Evolutionary conservation across 1,140 invertebrate species (phyloP), one percentile per base, ranked within the genome.

Genomic region (Ephestia elutella): DNA sequence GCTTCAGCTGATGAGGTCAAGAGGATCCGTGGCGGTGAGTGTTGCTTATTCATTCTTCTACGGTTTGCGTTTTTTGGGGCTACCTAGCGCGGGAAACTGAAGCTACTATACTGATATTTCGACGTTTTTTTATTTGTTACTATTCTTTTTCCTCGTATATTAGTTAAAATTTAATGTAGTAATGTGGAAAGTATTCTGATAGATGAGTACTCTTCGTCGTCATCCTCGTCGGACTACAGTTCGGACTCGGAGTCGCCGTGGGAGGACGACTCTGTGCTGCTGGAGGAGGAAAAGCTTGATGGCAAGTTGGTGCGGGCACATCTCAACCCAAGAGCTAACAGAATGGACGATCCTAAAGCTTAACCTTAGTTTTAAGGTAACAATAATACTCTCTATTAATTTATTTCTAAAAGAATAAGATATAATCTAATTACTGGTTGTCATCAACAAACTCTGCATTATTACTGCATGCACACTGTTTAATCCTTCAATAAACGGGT

Each of bases 1-100:
- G 89, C 89, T 11, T 80, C 85, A 15, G 80, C 84, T 4, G 86
- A 88, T 54, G 89, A 90, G 62, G 89, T 87, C 28, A 90, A 90
- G 62, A 78, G 86, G 57, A 85, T 90, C 20, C 82, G 89, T 13
- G 80, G 81, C 67, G 81, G 83, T 82, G 56, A 73, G 63, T 73
- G 30, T n/a, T 0, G 21, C 19, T 7, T 5, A 0, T 50, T n/a
- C 5, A 25, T 53, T n/a, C n/a, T 21, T n/a, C n/a, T 20, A 20
- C 13, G 3, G 8, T 49, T 11, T 32, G 0, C 7, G 38, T 2
- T 44, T 44, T 44, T 1, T 44, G 38, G 5, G 13, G 15, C 28
- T 62, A 25, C 8, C 63, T 65, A 70, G 60, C 71, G 81, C 80
- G 78, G 73, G 73, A 86, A 82, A 48, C 49, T n/a, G 11, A n/a